Conservation (phyloP, 2,888 invertebrate species). For the Lycocerus yunnanus region DNA sequence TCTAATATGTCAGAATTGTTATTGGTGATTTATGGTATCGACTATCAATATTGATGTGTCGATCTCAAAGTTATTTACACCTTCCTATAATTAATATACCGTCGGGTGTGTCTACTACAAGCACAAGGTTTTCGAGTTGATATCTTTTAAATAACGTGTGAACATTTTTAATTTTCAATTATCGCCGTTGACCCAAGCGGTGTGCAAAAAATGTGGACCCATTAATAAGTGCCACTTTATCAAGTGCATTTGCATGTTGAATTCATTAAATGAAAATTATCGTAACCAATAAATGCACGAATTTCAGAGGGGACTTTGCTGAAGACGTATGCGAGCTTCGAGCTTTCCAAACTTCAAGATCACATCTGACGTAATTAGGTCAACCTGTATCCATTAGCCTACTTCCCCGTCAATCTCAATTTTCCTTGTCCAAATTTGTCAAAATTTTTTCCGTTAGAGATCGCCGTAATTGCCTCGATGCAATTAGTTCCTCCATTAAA, state of each 20-base stretch:
- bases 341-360: neutral
- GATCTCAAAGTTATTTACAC: neutral
- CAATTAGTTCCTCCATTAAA: neutral
- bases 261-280: neutral
- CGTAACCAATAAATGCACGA: neutral
- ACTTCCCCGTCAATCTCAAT: neutral
- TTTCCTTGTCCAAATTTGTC: neutral
- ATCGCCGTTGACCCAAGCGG: neutral
- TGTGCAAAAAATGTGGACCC: neutral
- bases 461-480: neutral
- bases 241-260: neutral
- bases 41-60: neutral
- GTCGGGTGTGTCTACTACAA: neutral
- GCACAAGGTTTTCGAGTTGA: neutral
- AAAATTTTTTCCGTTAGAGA: neutral
- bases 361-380: neutral
- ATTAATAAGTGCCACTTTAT: neutral
- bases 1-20: neutral
- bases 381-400: neutral
- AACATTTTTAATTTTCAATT: constrained; percentile 1
- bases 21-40: neutral
- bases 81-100: neutral
- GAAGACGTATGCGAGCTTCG: neutral
- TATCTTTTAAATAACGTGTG: neutral
- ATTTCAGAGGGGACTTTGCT: neutral